These are phyloP conservation scores for Megaceryle alcyon DNA, from an alignment of 2,797 vertebrate genomes.

Conservation along the genomic window DNA sequence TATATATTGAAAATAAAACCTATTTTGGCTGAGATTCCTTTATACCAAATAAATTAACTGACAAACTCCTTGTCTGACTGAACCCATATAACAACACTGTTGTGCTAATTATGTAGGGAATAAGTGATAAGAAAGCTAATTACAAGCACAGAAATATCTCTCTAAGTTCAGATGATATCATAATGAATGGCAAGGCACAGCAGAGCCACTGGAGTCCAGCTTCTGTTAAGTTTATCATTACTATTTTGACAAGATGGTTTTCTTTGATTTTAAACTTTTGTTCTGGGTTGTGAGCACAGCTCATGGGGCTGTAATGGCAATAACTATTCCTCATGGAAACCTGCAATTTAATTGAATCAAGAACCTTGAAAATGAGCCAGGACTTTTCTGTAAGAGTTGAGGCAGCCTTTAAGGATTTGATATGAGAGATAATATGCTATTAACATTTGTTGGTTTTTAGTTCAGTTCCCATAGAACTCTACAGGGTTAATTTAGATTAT, in stretches of 20 bases:
- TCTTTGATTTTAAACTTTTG: conserved; percentile 58
- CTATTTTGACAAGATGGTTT: conserved; percentile 59
- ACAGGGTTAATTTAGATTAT: conserved; percentile 32
- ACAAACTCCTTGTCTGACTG: conserved; percentile 31
- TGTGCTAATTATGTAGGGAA: conserved; percentile 63
- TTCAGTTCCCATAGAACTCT: neutral
- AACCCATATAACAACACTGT: conserved; percentile 8
- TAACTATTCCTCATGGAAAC: conserved; percentile 16
- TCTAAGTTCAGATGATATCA: conserved; percentile 46
- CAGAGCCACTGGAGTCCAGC: neutral
- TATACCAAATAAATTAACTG: conserved; percentile 7
- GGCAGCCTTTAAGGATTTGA: neutral
- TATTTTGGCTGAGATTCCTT: neutral
- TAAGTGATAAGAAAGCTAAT: conserved; percentile 65
- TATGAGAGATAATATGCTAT: neutral
- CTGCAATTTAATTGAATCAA: conserved; percentile 45
- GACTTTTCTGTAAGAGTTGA: neutral
- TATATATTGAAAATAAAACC: conserved; percentile 19
- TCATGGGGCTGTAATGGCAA: neutral
- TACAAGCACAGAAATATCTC: conserved; percentile 62
- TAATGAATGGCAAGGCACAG: conserved; percentile 39
- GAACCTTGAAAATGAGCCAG: conserved; percentile 38
- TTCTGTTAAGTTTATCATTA: conserved; percentile 42
- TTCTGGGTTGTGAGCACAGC: conserved; percentile 13
- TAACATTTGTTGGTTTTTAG: neutral